Percentiles rank a stretch among this genome's conserved stretches.
phyloP scores from a whole-genome alignment of 1,140 invertebrate species.

The Drosophila sproati region DNA sequence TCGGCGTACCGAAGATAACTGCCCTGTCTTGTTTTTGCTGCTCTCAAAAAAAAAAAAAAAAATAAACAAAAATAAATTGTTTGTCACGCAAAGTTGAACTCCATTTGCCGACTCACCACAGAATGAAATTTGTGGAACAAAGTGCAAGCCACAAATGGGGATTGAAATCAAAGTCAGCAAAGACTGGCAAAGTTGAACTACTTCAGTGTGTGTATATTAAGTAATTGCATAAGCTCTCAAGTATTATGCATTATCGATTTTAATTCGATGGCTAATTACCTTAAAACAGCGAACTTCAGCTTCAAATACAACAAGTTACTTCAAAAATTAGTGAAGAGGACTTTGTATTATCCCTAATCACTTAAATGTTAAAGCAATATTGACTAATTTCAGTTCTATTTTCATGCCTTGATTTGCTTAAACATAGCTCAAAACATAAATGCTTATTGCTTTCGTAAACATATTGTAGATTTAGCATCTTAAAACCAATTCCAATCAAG shows the following conservation, averaged over 20 bases:
- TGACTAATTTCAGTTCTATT: too few relatives aligned
- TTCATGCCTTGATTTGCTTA: too few relatives aligned
- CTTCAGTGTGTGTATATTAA: neutral
- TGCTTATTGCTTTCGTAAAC: neutral
- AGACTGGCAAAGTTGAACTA: neutral
- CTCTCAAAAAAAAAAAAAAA: neutral
- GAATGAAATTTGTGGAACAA: neutral
- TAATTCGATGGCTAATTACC: too few relatives aligned
- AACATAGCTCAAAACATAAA: neutral
- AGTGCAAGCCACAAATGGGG: neutral
- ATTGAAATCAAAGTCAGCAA: neutral
- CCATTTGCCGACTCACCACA: neutral
- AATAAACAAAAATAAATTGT: neutral
- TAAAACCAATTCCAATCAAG: constrained; percentile 17
- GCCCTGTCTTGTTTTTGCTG: neutral
- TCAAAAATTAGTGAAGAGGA: neutral
- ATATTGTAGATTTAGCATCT: neutral
- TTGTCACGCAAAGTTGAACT: constrained; percentile 10
- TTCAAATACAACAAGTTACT: neutral
- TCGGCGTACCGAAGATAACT: neutral
- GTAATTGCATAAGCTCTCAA: neutral
- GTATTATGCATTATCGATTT: neutral
- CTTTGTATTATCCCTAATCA: too few relatives aligned
- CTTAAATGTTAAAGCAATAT: too few relatives aligned
- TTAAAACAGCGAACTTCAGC: too few relatives aligned